These are phyloP conservation scores for Ichneumoninae sp. DNA, from an alignment of 2,888 invertebrate genomes.

Conservation along the genomic window DNA sequence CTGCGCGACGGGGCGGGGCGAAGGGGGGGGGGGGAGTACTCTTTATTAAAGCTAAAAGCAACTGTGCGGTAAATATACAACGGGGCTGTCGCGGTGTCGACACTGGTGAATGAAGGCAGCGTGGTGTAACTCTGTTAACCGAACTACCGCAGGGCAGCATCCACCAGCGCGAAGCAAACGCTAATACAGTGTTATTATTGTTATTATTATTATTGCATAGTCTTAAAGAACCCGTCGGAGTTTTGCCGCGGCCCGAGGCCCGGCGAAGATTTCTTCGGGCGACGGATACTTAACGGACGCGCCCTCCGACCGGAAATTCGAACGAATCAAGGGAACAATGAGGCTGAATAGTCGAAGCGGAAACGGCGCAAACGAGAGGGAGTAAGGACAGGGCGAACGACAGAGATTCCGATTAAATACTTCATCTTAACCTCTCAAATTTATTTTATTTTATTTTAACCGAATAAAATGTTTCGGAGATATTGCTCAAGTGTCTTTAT, in stretches of 20 bases:
- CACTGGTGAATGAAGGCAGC: slow-evolving; percentile 30
- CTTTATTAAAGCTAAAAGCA: slow-evolving; percentile 56
- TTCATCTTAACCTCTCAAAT: background rate
- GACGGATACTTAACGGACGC: slow-evolving; percentile 62
- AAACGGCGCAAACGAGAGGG: slow-evolving; percentile 64
- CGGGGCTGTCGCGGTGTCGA: slow-evolving; percentile 20
- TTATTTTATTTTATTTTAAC: background rate
- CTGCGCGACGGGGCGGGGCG: background rate
- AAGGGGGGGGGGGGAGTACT: background rate
- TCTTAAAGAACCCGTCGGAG: slow-evolving; percentile 3
- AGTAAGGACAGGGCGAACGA: slow-evolving; percentile 33
- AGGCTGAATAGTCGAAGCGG: slow-evolving; percentile 67
- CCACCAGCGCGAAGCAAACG: background rate
- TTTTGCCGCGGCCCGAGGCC: slow-evolving; percentile 2
- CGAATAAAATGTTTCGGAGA: background rate
- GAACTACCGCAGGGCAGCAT: slow-evolving; percentile 19
- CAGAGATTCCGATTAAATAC: background rate
- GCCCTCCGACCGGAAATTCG: slow-evolving; percentile 74
- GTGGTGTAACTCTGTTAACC: slow-evolving; percentile 29
- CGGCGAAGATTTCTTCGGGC: slow-evolving; percentile 42
- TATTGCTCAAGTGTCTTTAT: background rate
- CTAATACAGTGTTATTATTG: slow-evolving; percentile 10
- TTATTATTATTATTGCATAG: slow-evolving; percentile 3
- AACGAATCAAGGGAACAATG: slow-evolving; percentile 73
- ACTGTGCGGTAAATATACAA: slow-evolving; percentile 41